Evolutionary conservation across 1,140 invertebrate species (phyloP).

Genomic region (Drosophila funebris): DNA sequence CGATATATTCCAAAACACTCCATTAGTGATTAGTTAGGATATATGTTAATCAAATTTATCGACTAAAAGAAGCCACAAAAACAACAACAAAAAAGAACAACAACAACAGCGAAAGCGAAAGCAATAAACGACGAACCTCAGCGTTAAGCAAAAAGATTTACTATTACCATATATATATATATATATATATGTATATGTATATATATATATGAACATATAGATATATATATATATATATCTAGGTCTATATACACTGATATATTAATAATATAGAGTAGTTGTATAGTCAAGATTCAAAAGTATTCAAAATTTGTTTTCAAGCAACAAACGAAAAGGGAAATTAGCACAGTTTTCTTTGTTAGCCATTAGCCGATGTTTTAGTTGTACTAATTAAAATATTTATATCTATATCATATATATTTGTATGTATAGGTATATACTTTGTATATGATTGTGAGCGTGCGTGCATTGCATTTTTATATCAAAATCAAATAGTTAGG

Average conservation of each 20-base stretch:
- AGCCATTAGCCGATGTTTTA: slow-evolving; percentile 32
- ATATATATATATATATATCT: slow-evolving; percentile 50
- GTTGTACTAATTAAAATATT: slow-evolving; percentile 25
- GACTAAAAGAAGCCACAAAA: slow-evolving; percentile 37
- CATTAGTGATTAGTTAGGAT: slow-evolving; percentile 78
- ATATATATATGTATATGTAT: slow-evolving; percentile 50
- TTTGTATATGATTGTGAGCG: slow-evolving; percentile 47
- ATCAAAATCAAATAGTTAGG: slow-evolving; percentile 31
- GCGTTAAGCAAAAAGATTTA: slow-evolving; percentile 65
- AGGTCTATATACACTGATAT: slow-evolving; percentile 49
- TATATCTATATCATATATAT: slow-evolving; percentile 25
- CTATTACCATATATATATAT: slow-evolving; percentile 46
- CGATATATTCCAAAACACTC: slow-evolving; percentile 77
- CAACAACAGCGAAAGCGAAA: slow-evolving; percentile 55
- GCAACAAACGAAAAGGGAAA: too few species aligned
- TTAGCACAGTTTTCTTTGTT: slow-evolving; percentile 46
- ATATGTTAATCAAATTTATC: slow-evolving; percentile 67
- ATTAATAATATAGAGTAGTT: slow-evolving; percentile 42
- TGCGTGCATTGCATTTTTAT: slow-evolving; percentile 49
- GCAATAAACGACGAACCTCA: slow-evolving; percentile 81
- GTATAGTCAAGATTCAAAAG: slow-evolving; percentile 37
- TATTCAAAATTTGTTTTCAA: slow-evolving; percentile 62
- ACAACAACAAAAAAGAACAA: slow-evolving; percentile 26
- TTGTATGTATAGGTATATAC: slow-evolving; percentile 25
- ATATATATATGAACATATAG: slow-evolving; percentile 45